These are phyloP conservation scores for Mythimna pallens DNA, from an alignment of 2,888 invertebrate genomes.

Conservation along the genomic window DNA sequence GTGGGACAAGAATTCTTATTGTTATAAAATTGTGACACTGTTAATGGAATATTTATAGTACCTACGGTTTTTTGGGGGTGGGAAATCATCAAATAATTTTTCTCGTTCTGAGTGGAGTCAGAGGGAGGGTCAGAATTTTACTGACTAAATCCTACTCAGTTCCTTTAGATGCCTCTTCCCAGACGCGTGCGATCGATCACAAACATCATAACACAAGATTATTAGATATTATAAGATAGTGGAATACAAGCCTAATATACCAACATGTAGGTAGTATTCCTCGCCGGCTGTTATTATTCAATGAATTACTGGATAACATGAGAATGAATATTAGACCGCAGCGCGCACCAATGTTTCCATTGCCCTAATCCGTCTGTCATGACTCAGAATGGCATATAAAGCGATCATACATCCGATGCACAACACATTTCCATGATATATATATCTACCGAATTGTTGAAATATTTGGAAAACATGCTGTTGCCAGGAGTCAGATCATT, in stretches of 20 bases:
- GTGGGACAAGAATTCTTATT: neutral
- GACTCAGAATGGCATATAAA: slow-evolving; percentile 52
- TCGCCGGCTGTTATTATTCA: neutral
- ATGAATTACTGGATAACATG: neutral
- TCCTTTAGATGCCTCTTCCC: no score
- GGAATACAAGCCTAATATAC: no score
- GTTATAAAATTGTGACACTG: neutral
- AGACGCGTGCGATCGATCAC: no score
- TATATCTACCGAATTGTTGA: slow-evolving; percentile 29
- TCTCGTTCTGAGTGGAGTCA: no score
- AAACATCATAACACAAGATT: no score
- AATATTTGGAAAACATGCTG: slow-evolving; percentile 3
- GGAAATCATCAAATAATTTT: no score
- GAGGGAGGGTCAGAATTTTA: no score
- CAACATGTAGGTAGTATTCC: neutral
- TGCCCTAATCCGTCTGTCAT: slow-evolving; percentile 48
- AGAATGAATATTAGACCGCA: slow-evolving; percentile 10
- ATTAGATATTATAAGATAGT: no score
- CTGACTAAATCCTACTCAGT: no score
- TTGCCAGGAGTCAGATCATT: neutral
- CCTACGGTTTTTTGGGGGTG: no score
- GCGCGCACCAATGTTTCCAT: slow-evolving; percentile 6
- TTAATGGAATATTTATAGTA: neutral
- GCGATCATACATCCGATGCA: slow-evolving; percentile 44
- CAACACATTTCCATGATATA: no score